Percentiles rank a stretch among this genome's conserved stretches.
These are phyloP conservation scores for Pangasius djambal DNA, from an alignment of 2,797 vertebrate genomes.

Conservation along the genomic window DNA sequence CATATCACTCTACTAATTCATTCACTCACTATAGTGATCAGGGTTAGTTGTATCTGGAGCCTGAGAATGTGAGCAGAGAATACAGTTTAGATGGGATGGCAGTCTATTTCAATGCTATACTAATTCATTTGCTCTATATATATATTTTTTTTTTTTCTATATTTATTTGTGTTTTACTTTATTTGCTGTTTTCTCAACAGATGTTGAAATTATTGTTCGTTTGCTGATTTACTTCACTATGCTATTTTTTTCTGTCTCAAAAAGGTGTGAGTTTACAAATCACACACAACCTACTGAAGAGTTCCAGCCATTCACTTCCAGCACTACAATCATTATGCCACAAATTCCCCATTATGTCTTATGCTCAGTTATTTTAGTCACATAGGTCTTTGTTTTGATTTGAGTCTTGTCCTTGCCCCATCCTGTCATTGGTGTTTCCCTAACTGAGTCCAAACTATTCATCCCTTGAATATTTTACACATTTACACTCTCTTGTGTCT, in stretches of 20 bases:
- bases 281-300: neutral
- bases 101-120: neutral
- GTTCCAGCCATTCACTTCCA: neutral
- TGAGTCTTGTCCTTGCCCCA: neutral
- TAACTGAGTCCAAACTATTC: neutral
- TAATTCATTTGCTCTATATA: neutral
- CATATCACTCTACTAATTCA: neutral
- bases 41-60: neutral
- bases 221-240: neutral
- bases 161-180: neutral
- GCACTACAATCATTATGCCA: neutral
- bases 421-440: neutral
- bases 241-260: neutral
- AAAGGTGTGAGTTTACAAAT: neutral
- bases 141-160: no score
- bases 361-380: neutral
- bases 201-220: neutral
- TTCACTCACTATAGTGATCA: neutral
- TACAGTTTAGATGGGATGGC: neutral
- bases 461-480: neutral
- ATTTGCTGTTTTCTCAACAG: neutral
- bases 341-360: neutral
- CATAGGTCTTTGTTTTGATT: neutral
- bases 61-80: neutral
- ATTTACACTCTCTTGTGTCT: neutral